Conservation (phyloP, 1,140 invertebrate species). For the Papilio polyxenes region DNA sequence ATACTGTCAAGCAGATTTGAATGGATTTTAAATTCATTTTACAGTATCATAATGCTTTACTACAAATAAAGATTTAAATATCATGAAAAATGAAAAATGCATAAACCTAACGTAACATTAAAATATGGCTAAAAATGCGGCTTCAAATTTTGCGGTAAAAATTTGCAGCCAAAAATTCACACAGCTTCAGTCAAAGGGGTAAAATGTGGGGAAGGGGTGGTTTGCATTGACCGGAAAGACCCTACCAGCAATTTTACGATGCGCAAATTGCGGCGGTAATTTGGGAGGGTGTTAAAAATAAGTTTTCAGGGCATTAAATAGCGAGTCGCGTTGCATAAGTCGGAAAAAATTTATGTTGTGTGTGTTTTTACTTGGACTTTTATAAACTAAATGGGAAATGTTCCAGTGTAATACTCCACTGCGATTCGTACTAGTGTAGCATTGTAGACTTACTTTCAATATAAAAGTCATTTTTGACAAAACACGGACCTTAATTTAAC, state of each 20-base stretch:
- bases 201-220: slow-evolving; percentile 5
- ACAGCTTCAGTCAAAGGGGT: neutral
- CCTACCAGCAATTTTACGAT: neutral
- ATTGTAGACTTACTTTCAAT: too few relatives aligned
- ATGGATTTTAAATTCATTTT: neutral
- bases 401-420: too few relatives aligned
- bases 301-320: neutral
- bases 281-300: neutral
- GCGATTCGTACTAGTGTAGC: too few relatives aligned
- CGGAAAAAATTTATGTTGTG: neutral
- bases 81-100: neutral
- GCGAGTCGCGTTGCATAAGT: neutral
- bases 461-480: too few relatives aligned
- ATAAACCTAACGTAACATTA: neutral
- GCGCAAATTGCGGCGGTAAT: neutral
- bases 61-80: too few relatives aligned
- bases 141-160: slow-evolving; percentile 2
- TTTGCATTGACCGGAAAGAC: slow-evolving; percentile 11
- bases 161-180: neutral
- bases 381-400: too few relatives aligned
- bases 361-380: neutral
- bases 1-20: neutral
- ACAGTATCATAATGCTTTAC: too few relatives aligned
- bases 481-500: too few relatives aligned
- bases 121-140: neutral